Base-by-base conservation (phyloP, 1,140 invertebrate genomes). In the Drosophila mauritiana region DNA sequence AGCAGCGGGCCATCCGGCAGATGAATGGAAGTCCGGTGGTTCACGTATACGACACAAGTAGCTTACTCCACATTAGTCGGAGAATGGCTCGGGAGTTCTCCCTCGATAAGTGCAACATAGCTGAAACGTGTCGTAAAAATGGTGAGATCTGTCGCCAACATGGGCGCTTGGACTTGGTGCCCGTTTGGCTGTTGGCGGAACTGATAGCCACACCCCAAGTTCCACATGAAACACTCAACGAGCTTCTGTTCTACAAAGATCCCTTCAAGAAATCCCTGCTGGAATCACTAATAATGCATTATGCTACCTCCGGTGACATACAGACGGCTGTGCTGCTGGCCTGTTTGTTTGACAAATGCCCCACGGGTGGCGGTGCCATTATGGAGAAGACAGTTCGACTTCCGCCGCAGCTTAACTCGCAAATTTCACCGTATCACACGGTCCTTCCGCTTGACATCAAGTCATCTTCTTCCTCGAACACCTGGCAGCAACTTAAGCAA, bases 291-390 rank as follows among this genome's bases (percentile, higher is more conserved):
- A 97, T 97, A 81, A 94, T 94, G 53, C 96, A 97, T 93, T 97
- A 96, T 92, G 96, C 96, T 2, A 94, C 94, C 72, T 94, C 96
- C 49, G 95, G 95, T 4, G 98, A 99, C 92, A 94, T 98, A 42
- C 98, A 99, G 93, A 99, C 97, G 90, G 96, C 97, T 12, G 97
- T 97, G 0, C 98, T 99, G 95, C 90, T 99, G 31, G 96, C 96
- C 57, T 98, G 98, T 92, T 94, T 96, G 0, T 98, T 98, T 92
- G 95, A 95, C 77, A 93, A 93, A 72, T 92, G 92, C 45, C 77
- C 80, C 0, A 20, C 63, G 13, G 76, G 59, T 5, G 27, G 55
- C 2, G 48, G 54, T 25, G 65, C 36, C 52, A 37, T 62, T 1
- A 62, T 64, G 40, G 80, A 80, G 12, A 51, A 78, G 36, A 22